Evolutionary conservation across 2,113 vertebrate species (phyloP).

Genomic region (Melozone crissalis): DNA sequence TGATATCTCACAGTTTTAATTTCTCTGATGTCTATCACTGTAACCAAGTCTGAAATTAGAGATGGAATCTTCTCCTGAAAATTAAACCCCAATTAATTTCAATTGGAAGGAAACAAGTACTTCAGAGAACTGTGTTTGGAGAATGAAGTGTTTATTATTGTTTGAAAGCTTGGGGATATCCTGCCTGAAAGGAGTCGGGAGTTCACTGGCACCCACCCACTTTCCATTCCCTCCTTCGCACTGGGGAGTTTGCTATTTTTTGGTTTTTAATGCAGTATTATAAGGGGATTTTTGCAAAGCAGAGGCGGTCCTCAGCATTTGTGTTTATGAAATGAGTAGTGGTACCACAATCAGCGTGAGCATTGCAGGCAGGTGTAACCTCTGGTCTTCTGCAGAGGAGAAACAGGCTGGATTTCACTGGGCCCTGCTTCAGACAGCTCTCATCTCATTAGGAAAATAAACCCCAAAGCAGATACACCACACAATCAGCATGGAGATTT

Average conservation of each 20-base stretch:
- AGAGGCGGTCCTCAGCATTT: neutral
- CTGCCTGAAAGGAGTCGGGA: neutral
- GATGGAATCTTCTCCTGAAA: neutral
- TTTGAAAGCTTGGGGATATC: constrained; percentile 9
- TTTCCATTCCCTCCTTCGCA: neutral
- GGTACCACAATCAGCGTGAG: neutral
- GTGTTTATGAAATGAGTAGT: neutral
- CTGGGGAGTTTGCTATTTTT: neutral
- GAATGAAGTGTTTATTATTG: neutral
- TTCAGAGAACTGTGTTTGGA: constrained; percentile 1
- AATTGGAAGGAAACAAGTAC: neutral
- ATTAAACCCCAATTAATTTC: constrained; percentile 41
- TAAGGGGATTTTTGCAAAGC: neutral
- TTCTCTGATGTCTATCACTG: neutral
- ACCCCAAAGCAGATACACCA: neutral
- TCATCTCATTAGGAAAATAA: neutral
- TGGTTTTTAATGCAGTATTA: neutral
- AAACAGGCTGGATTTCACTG: neutral
- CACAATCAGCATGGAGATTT: neutral
- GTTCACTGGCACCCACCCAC: neutral
- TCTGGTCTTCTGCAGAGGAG: neutral
- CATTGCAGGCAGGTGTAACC: neutral
- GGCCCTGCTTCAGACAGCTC: neutral
- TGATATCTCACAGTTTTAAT: neutral
- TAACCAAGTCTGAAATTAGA: constrained; percentile 4